Base-by-base conservation (phyloP, 2,888 invertebrate genomes). In the Falcaria lacertinaria region DNA sequence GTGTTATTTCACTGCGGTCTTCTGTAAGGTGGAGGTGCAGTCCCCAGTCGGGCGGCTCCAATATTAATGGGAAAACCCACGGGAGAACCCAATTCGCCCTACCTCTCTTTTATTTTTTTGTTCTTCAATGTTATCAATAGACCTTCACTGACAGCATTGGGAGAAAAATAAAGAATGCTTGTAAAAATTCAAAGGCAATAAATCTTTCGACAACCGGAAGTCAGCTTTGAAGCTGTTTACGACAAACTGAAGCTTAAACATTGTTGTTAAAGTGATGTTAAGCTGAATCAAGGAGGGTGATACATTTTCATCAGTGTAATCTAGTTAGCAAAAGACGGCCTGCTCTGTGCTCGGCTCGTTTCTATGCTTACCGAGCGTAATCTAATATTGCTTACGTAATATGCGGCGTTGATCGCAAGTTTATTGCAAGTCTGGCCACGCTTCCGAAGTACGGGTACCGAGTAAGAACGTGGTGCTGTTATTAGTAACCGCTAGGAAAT, bases 221-320 rank as follows among this genome's bases (percentile, higher is more conserved):
- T 17, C 17, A 19, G 19, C 19, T 19, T 19, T 4, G 0, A 19
- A 19, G 19, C 13, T 35, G 35, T 35, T 35, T 35, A 17, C 35
- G 17, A 13, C 35, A 35, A 35, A 35, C n/a, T 16, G 17, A 19
- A 17, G 17, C n/a, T 44, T 48, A 53, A 44, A 47, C 46, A 44
- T 41, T 37, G 41, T 44, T n/a, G n/a, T n/a, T n/a, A n/a, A 47
- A 42, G 58, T 53, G 57, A 22, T 57, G 57, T 54, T 53, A 52
- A 52, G 52, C 4, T 14, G 52, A 54, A 53, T 57, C 57, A 60
- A 56, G 48, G 49, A 51, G 53, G 51, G 60, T 60, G 59, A 69
- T 69, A 66, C 60, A 70, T 69, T 69, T 65, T 68, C 65, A 68
- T 71, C 58, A 69, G 53, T 47, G 42, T 69, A 69, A 70, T 70